A percentile compares a stretch with the other conserved stretches of the same genome.
These are phyloP conservation scores for Nettapus auritus DNA, from an alignment of 2,113 vertebrate species.

Conservation along the genomic window DNA sequence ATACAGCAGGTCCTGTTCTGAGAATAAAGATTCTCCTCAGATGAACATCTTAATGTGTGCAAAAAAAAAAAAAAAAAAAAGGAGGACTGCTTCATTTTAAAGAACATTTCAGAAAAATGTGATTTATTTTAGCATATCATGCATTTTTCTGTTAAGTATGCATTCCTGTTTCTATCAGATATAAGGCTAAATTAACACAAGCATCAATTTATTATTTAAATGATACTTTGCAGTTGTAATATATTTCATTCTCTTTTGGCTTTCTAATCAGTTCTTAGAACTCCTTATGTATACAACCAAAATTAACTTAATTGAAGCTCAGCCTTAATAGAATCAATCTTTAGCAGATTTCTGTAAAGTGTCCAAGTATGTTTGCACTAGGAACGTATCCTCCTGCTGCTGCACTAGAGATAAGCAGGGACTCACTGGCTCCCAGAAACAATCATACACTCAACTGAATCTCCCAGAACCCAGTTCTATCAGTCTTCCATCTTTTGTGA, in stretches of 20 bases:
- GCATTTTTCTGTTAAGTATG: not conserved
- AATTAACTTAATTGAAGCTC: constrained; percentile 10
- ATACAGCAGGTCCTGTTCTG: not conserved
- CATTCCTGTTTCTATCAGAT: not conserved
- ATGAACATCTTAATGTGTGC: not conserved
- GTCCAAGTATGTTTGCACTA: not conserved
- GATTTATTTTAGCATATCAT: not conserved
- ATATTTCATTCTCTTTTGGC: not conserved
- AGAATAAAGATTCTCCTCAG: not conserved
- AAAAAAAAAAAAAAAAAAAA: not conserved
- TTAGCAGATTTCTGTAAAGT: constrained; percentile 27
- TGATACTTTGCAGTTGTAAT: not conserved
- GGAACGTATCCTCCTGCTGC: not conserved
- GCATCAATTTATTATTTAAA: not conserved
- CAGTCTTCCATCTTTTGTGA: not conserved
- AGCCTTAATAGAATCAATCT: not conserved
- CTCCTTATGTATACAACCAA: not conserved
- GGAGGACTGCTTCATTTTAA: not conserved
- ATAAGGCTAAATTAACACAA: not conserved
- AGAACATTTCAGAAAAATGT: not conserved
- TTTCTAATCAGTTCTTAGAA: not conserved
- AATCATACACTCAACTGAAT: not conserved
- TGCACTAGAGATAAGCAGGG: not conserved
- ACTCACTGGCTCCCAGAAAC: not conserved
- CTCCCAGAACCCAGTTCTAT: not conserved